A percentile compares a stretch with the other conserved stretches of the same genome.
phyloP scores from a whole-genome alignment of 2,113 vertebrate species.

The Xyrauchen texanus region DNA sequence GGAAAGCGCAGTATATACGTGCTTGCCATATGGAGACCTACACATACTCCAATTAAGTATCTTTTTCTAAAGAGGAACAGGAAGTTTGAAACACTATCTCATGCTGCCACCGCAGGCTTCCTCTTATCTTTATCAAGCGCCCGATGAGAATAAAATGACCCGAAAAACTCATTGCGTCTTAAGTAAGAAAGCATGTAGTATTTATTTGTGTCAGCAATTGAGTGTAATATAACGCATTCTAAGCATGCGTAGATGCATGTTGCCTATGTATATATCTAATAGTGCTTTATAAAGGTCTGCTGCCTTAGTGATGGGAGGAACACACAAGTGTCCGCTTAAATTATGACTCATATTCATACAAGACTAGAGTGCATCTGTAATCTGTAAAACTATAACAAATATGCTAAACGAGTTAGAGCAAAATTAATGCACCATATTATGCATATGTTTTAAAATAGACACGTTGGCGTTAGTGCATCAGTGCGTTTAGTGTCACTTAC shows the following conservation, averaged over 20 bases:
- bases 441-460: neutral
- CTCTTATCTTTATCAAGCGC: constrained; percentile 60
- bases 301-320: neutral
- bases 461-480: neutral
- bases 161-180: neutral
- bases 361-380: neutral
- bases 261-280: neutral
- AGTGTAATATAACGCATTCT: neutral
- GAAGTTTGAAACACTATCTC: constrained; percentile 68
- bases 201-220: neutral
- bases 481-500: constrained; percentile 31
- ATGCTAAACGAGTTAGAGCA: neutral
- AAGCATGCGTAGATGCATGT: neutral
- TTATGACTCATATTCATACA: constrained; percentile 22
- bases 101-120: constrained; percentile 62
- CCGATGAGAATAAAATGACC: constrained; percentile 61
- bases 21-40: constrained; percentile 1
- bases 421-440: too few species aligned
- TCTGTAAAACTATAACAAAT: neutral
- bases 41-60: constrained; percentile 28
- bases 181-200: neutral
- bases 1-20: neutral
- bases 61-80: constrained; percentile 75
- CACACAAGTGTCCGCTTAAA: neutral
- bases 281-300: neutral